These are phyloP conservation scores for Lepas anatifera DNA, from an alignment of 2,888 invertebrate genomes.

Conservation along the genomic window DNA sequence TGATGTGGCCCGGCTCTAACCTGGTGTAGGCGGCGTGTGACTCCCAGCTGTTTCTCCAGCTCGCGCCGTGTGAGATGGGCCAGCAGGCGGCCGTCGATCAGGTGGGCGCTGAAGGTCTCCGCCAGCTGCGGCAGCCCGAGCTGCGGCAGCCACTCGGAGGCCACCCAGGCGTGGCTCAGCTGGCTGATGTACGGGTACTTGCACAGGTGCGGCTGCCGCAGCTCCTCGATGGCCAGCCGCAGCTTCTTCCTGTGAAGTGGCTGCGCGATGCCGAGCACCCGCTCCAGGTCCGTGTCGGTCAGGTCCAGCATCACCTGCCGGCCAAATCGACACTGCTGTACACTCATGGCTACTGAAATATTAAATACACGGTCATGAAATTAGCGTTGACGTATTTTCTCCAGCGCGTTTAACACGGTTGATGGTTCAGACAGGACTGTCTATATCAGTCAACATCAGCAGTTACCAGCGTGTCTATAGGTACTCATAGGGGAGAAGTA, in stretches of 20 bases:
- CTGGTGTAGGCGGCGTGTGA: conserved; percentile 87
- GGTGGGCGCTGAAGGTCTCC: conserved; percentile 71
- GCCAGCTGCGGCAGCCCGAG: conserved; percentile 78
- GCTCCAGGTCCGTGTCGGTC: conserved; percentile 80
- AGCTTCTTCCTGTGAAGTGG: conserved; percentile 88
- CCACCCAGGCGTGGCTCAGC: conserved; percentile 84
- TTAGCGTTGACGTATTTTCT: too few species aligned
- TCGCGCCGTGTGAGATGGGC: conserved; percentile 88
- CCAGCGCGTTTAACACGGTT: too few species aligned
- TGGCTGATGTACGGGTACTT: conserved; percentile 77
- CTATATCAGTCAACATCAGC: too few species aligned
- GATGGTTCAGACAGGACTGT: too few species aligned
- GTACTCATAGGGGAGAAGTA: too few species aligned
- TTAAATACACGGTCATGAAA: too few species aligned
- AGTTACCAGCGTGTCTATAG: too few species aligned
- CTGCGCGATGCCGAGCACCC: conserved; percentile 78
- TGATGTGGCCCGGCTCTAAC: conserved; percentile 40
- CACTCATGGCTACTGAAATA: too few species aligned
- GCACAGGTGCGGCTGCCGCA: conserved; percentile 71
- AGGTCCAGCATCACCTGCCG: conserved; percentile 81
- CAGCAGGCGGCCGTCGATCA: conserved; percentile 86
- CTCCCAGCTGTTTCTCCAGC: conserved; percentile 80
- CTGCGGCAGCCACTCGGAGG: conserved; percentile 84
- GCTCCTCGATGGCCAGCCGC: conserved; percentile 83
- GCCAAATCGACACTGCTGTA: too few species aligned